Percentiles rank a stretch among this genome's conserved stretches.
These are phyloP conservation scores for Zonotrichia leucophrys DNA, from an alignment of 2,113 vertebrate species.

Conservation along the genomic window DNA sequence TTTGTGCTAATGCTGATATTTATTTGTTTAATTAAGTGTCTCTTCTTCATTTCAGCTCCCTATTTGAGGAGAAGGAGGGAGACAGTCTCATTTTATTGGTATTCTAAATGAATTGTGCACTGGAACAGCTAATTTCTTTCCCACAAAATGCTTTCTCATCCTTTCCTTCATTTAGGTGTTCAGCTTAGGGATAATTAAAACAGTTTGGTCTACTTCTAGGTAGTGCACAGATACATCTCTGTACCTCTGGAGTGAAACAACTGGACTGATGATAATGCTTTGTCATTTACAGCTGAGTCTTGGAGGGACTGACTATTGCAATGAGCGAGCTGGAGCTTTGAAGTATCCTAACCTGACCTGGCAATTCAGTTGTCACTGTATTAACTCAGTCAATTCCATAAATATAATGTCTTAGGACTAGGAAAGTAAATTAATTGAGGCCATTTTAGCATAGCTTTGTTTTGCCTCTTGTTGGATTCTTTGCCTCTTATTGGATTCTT, in stretches of 20 bases:
- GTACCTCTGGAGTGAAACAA: not conserved
- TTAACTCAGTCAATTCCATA: not conserved
- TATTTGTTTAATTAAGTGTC: not conserved
- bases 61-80: not conserved
- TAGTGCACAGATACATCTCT: not conserved
- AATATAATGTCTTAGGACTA: not conserved
- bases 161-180: not conserved
- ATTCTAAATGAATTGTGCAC: not conserved
- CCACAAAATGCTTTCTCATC: not conserved
- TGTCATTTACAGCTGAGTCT: not conserved
- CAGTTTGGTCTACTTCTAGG: not conserved
- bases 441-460: not conserved
- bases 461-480: not conserved
- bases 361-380: not conserved
- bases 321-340: not conserved
- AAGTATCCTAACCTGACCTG: not conserved
- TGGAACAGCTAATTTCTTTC: not conserved
- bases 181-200: not conserved
- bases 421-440: not conserved
- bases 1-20: not conserved
- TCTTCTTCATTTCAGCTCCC: not conserved
- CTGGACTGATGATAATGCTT: not conserved
- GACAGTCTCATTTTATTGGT: not conserved
- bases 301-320: not conserved
- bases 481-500: not conserved